Conservation (phyloP, 2,113 vertebrate species). For the Burhinus oedicnemus region DNA sequence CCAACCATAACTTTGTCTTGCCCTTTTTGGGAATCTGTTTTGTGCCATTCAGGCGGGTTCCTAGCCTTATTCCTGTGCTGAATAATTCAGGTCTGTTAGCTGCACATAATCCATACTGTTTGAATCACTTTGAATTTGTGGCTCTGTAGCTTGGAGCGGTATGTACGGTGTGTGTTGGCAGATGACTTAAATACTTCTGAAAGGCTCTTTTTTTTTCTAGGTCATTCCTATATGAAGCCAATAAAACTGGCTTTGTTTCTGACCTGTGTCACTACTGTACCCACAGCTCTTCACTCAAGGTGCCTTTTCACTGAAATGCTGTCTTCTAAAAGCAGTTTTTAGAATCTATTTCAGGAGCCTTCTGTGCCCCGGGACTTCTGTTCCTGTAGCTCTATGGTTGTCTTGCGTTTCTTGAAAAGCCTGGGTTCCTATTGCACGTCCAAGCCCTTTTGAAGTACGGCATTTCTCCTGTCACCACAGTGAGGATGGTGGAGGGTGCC, state of each 20-base stretch:
- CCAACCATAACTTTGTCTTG: accelerated
- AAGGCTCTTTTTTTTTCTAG: constrained; percentile 44
- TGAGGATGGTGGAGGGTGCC: no score
- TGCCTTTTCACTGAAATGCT: constrained; percentile 29
- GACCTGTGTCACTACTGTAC: constrained; percentile 24
- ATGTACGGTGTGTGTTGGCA: not conserved
- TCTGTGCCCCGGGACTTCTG: not conserved
- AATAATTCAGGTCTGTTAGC: not conserved
- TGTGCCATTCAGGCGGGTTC: not conserved
- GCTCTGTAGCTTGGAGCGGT: not conserved
- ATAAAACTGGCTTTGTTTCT: constrained; percentile 48
- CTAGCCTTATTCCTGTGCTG: not conserved
- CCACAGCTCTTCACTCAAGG: constrained; percentile 41
- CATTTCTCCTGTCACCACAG: no score
- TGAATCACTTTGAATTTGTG: not conserved
- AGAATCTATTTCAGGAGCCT: constrained; percentile 35
- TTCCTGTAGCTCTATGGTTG: not conserved
- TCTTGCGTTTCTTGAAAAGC: not conserved
- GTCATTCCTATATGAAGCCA: constrained; percentile 1
- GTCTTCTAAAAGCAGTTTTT: constrained; percentile 7
- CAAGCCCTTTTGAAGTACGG: not conserved
- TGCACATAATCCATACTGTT: not conserved
- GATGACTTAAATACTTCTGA: constrained; percentile 15
- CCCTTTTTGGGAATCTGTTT: not conserved
- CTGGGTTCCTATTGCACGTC: not conserved